Base-by-base conservation (phyloP, 37 sponge, comb jelly and placozoan genomes). In the Halichondria panicea region DNA sequence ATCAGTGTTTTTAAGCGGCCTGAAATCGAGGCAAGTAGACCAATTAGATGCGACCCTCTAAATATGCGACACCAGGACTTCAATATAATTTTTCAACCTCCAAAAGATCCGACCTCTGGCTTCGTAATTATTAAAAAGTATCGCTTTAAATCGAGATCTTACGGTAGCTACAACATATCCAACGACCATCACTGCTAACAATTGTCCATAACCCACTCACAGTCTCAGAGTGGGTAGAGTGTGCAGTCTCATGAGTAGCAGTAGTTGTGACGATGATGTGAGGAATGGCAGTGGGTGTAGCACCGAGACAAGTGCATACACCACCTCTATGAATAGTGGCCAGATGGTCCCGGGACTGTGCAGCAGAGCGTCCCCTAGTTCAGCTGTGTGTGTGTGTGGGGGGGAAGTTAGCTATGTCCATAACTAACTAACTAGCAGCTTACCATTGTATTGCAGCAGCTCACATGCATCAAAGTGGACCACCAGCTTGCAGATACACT, bases 241-340 rank as follows among this genome's bases (percentile, higher is more conserved):
- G 4, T 72, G 50, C 15, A 77, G 79, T 45, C 86, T 32, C 11
- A 85, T 44, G n/a, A 70, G 11, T 18, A 85, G 74, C 40, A 85
- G 45, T 7, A 85, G 44, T 39, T 85, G 86, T 21, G 65, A 61
- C 22, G 68, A 28, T 22, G 43, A 25, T 24, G 22, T 19, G 33
- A 85, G 67, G 3, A 18, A 33, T 50, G 86, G 86, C 12, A 85
- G 66, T 79, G 32, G 0, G 37, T 25, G 2, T 46, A 43, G 71
- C 19, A 1, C 33, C 24, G 58, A 19, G 45, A 34, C 31, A 28
- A 34, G 54, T n/a, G 3, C 32, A 39, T 27, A 1, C 3, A 27
- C 9, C 56, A 55, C 80, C 59, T 79, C 42, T 22, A 75, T 76
- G n/a, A 74, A 52, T 13, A 53, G 25, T 24, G 22, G 61, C 84